Evolutionary conservation across 2,888 invertebrate genomes (phyloP).

Genomic region (Cremastinae sp.): DNA sequence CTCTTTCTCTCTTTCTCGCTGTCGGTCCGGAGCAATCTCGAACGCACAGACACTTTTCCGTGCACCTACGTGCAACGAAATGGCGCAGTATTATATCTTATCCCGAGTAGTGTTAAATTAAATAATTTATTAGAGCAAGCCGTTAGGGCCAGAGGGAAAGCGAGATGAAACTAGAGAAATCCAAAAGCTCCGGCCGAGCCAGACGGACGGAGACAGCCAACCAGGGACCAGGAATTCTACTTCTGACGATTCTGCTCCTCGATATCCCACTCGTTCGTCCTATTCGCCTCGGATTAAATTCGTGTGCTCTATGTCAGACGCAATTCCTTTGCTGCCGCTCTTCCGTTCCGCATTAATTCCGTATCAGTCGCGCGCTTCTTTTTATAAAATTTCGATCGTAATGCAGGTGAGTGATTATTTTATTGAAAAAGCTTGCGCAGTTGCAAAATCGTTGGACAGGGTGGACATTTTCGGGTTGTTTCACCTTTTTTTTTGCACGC

Average conservation of each 20-base stretch:
- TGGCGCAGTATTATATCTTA: constrained; percentile 61
- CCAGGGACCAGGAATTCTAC: constrained; percentile 56
- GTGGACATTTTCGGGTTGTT: no score
- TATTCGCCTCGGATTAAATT: constrained; percentile 55
- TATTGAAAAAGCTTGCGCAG: background rate
- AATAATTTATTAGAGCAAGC: constrained; percentile 69
- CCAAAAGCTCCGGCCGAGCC: no score
- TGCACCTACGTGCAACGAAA: constrained; percentile 32
- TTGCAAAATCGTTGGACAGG: no score
- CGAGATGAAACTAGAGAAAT: constrained; percentile 1
- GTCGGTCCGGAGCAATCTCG: constrained; percentile 34
- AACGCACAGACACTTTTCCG: constrained; percentile 21
- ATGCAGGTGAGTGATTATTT: background rate
- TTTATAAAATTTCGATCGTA: no score
- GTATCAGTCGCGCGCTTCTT: constrained; percentile 16
- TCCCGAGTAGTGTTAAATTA: constrained; percentile 70
- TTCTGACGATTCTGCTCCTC: constrained; percentile 38
- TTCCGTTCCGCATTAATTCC: constrained; percentile 32
- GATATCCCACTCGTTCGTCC: constrained; percentile 37
- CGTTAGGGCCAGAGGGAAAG: constrained; percentile 44
- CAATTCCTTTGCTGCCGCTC: constrained; percentile 47
- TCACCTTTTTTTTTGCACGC: no score
- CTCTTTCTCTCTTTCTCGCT: background rate
- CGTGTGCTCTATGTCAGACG: constrained; percentile 59
- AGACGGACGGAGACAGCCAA: constrained; percentile 13